Conservation (phyloP, 30 jellyfish, hydroid and myxozoan species). For the Nemopilema nomurai region DNA sequence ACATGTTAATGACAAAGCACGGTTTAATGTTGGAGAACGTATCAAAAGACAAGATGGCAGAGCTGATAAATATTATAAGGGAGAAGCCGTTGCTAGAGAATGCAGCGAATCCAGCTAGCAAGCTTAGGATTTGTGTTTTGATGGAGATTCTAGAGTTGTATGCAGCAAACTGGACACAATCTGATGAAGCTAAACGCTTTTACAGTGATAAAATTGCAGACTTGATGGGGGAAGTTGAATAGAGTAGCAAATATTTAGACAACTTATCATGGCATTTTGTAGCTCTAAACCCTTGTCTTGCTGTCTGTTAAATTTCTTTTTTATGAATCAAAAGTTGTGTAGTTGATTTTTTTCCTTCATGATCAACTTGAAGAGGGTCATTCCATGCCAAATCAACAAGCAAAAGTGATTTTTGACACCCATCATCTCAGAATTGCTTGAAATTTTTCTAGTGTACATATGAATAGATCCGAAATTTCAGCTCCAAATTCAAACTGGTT, state of each 20-base stretch:
- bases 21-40: slow-evolving; percentile 38
- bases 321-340: no score
- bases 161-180: slow-evolving; percentile 71
- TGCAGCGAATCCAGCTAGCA: slow-evolving; percentile 6
- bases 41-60: slow-evolving; percentile 70
- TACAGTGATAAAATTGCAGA: slow-evolving; percentile 47
- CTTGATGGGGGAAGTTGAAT: slow-evolving; percentile 4
- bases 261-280: not conserved
- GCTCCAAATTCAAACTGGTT: no score
- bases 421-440: no score
- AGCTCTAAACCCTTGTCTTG: no score
- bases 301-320: no score
- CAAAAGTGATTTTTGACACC: no score
- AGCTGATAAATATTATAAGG: slow-evolving; percentile 45
- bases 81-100: slow-evolving; percentile 50
- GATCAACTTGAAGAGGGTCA: no score
- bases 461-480: no score
- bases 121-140: slow-evolving; percentile 51
- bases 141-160: slow-evolving; percentile 67
- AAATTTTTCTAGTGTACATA: no score
- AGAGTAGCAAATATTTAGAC: not conserved
- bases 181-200: slow-evolving; percentile 34
- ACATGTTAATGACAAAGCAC: slow-evolving; percentile 24
- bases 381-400: no score
- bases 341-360: no score